phyloP scores from a whole-genome alignment of 2,113 vertebrate genomes.

The Burhinus bistriatus region DNA sequence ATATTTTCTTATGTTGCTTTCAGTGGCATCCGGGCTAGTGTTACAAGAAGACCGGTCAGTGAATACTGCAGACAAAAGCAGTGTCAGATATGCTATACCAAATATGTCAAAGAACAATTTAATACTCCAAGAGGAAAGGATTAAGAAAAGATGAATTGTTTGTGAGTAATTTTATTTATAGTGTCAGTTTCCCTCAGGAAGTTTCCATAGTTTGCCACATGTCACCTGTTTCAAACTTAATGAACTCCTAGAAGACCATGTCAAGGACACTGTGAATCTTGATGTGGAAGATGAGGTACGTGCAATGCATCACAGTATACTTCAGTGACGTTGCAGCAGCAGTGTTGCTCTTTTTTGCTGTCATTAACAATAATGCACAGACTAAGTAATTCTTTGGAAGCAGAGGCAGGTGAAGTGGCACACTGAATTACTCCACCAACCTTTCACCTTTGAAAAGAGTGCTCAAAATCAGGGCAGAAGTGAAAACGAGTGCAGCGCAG shows the following conservation, averaged over 20 bases:
- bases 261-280: background rate
- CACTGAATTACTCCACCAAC: background rate
- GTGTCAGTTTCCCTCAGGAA: background rate
- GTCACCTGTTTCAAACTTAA: conserved; percentile 14
- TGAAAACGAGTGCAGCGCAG: background rate
- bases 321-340: background rate
- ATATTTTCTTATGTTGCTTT: background rate
- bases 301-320: background rate
- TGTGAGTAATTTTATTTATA: conserved; percentile 42
- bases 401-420: conserved; percentile 26
- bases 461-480: background rate
- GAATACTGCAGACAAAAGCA: background rate
- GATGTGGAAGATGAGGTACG: conserved; percentile 1
- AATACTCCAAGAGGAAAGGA: background rate
- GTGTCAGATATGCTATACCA: background rate
- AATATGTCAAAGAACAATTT: background rate
- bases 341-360: background rate
- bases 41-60: background rate
- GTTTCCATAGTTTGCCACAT: background rate
- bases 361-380: background rate
- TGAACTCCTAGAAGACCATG: background rate
- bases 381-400: background rate
- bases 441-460: background rate
- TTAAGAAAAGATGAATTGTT: conserved; percentile 22
- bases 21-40: background rate